These are phyloP conservation scores for Grallaria varia DNA, from an alignment of 2,113 vertebrate genomes.

Conservation along the genomic window DNA sequence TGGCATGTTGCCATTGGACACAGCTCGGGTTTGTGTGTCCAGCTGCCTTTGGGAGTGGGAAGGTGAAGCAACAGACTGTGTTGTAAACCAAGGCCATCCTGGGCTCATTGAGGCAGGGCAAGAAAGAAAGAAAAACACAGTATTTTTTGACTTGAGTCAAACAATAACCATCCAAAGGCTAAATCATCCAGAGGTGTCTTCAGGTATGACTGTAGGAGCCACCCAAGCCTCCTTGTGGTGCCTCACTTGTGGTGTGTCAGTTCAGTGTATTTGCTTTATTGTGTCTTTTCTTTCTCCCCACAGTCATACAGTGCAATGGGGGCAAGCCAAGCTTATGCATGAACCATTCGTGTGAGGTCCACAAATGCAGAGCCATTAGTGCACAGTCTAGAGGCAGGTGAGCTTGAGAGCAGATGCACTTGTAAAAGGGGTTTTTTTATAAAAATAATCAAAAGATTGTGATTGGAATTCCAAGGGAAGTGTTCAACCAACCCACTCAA, in stretches of 20 bases:
- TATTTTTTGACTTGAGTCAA: background rate
- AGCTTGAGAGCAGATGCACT: too few relatives aligned
- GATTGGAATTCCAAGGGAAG: background rate
- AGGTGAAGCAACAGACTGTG: background rate
- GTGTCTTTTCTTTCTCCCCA: background rate
- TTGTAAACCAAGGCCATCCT: background rate
- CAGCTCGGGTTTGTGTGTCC: background rate
- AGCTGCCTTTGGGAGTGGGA: background rate
- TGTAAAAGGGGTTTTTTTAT: background rate
- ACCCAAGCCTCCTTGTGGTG: background rate
- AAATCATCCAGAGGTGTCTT: too few relatives aligned
- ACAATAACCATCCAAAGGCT: background rate
- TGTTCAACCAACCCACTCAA: background rate
- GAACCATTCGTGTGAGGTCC: background rate
- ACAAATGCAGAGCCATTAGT: fast-evolving
- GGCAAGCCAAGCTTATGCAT: background rate
- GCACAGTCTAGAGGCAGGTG: background rate
- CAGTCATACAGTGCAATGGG: background rate
- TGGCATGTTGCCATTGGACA: background rate
- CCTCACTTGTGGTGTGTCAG: fast-evolving
- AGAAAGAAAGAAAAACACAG: background rate
- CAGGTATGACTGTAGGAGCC: fast-evolving
- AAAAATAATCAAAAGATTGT: background rate
- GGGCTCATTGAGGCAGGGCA: fast-evolving
- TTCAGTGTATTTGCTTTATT: background rate